Conservation (phyloP, 2,888 invertebrate species). For the Drosophila sordidula region DNA sequence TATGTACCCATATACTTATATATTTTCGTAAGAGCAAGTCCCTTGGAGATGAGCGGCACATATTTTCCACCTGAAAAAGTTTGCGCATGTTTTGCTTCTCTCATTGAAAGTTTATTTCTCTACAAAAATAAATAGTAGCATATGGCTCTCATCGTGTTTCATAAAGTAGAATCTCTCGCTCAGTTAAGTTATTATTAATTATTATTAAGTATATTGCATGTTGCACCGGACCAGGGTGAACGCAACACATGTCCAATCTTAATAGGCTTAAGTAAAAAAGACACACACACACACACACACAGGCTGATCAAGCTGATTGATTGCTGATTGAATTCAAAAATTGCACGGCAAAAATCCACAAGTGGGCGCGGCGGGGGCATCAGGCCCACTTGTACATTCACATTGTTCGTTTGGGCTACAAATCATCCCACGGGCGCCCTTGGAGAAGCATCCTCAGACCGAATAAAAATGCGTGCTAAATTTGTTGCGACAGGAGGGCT, state of each 20-base stretch:
- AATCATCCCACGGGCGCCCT: conserved; percentile 10
- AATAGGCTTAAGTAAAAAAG: conserved; percentile 48
- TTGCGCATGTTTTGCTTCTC: conserved; percentile 49
- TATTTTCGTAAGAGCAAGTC: conserved; percentile 32
- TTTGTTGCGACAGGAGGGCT: conserved; percentile 92
- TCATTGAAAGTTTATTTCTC: conserved; percentile 43
- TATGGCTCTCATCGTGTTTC: conserved; percentile 15
- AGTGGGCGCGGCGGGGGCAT: conserved; percentile 31
- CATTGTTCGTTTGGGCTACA: conserved; percentile 61
- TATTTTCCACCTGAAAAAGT: conserved; percentile 35
- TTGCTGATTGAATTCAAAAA: conserved; percentile 33
- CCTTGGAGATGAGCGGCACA: conserved; percentile 24
- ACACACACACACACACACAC: conserved; percentile 32
- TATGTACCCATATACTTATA: background rate
- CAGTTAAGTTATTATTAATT: conserved; percentile 30
- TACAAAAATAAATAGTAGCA: conserved; percentile 47
- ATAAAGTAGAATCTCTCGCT: conserved; percentile 43
- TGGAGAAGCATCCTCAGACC: conserved; percentile 86
- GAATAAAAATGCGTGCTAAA: conserved; percentile 93
- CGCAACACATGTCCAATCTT: conserved; percentile 24
- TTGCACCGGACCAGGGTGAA: conserved; percentile 25
- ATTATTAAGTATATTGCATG: conserved; percentile 46
- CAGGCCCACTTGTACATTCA: conserved; percentile 41
- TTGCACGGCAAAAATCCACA: conserved; percentile 61
- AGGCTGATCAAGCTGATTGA: conserved; percentile 22